Evolutionary conservation across 2,888 invertebrate genomes (phyloP).

Genomic region (Platycheirus rosarum): DNA sequence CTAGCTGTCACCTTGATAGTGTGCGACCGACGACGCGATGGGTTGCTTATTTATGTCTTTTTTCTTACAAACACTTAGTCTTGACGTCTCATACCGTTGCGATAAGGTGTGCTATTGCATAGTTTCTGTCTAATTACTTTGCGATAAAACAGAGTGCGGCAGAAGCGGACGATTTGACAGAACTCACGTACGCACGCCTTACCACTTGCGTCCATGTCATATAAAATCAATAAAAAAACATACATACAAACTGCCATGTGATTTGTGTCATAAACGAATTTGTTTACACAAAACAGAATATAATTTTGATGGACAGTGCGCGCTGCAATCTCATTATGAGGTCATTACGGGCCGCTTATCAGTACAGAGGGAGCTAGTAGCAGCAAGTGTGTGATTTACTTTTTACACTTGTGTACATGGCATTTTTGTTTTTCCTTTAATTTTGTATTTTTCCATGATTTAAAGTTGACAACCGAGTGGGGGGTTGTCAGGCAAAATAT

Average conservation of each 20-base stretch:
- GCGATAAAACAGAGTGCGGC: slow-evolving; percentile 46
- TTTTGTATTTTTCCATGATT: slow-evolving; percentile 37
- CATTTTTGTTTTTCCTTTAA: slow-evolving; percentile 17
- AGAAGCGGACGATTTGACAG: slow-evolving; percentile 51
- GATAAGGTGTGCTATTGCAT: slow-evolving; percentile 13
- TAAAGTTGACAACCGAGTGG: neutral
- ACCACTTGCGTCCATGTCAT: slow-evolving; percentile 16
- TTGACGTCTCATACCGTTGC: neutral
- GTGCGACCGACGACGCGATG: neutral
- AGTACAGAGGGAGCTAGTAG: slow-evolving; percentile 32
- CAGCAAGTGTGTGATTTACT: slow-evolving; percentile 34
- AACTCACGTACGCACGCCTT: slow-evolving; percentile 68
- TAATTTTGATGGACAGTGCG: slow-evolving; percentile 39
- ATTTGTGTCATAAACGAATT: slow-evolving; percentile 66
- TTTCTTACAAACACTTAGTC: neutral
- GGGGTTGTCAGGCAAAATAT: neutral
- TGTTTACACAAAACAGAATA: slow-evolving; percentile 57
- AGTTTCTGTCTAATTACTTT: slow-evolving; percentile 57
- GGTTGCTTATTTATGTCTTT: slow-evolving; percentile 16
- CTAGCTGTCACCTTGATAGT: slow-evolving; percentile 8
- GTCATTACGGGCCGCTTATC: slow-evolving; percentile 70
- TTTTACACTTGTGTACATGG: slow-evolving; percentile 17
- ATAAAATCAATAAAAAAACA: slow-evolving; percentile 52
- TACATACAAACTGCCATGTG: slow-evolving; percentile 55
- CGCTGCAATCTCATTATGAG: slow-evolving; percentile 65